These are phyloP conservation scores for Neoarius graeffei DNA, from an alignment of 2,113 vertebrate species.

Conservation along the genomic window DNA sequence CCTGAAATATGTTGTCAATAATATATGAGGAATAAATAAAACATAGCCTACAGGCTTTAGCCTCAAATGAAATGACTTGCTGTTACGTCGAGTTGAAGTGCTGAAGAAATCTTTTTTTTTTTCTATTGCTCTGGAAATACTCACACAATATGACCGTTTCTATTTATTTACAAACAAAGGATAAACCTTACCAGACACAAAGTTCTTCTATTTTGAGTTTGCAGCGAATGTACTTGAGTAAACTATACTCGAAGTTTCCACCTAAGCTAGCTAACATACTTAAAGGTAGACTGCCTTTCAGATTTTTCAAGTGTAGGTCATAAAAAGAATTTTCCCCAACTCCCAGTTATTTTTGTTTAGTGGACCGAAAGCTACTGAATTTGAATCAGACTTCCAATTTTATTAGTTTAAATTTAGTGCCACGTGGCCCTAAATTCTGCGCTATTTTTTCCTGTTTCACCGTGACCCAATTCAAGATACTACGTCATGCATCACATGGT, in stretches of 20 bases:
- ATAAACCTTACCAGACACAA: too few species aligned
- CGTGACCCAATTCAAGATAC: too few species aligned
- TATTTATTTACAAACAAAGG: background rate
- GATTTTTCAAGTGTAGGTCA: too few species aligned
- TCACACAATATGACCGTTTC: background rate
- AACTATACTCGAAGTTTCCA: background rate
- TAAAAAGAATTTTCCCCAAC: too few species aligned
- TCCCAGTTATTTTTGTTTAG: too few species aligned
- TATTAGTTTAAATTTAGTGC: too few species aligned
- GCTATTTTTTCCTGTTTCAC: too few species aligned
- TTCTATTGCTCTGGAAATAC: background rate
- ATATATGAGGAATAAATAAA: conserved; percentile 76
- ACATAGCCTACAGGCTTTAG: conserved; percentile 66
- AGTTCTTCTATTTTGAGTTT: background rate
- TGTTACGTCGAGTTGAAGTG: conserved; percentile 58
- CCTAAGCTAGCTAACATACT: background rate
- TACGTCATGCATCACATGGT: too few species aligned
- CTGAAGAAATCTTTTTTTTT: conserved; percentile 62
- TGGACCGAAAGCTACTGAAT: too few species aligned
- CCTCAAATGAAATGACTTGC: conserved; percentile 53
- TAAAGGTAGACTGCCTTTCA: too few species aligned
- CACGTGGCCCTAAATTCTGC: too few species aligned
- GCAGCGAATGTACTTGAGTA: background rate
- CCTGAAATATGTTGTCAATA: conserved; percentile 67
- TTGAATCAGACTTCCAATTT: too few species aligned